These are phyloP conservation scores for Zootoca vivipara DNA, from an alignment of 2,113 vertebrate genomes.

Conservation along the genomic window DNA sequence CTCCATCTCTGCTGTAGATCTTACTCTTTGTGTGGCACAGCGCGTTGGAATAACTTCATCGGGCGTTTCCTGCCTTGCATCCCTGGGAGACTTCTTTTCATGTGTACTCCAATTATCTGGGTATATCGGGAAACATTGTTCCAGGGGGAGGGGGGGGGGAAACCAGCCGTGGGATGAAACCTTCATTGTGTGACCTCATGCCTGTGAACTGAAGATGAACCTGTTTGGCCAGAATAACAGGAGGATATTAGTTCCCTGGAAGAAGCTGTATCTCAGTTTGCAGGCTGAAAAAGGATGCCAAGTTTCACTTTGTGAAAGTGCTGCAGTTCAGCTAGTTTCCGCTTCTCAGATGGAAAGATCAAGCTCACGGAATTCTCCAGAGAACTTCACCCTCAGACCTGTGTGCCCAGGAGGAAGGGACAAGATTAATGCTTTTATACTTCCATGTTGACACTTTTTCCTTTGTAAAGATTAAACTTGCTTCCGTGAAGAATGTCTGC, in stretches of 20 bases:
- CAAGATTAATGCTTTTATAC: background rate
- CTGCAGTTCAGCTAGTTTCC: background rate
- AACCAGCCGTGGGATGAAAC: background rate
- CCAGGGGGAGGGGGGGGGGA: too few species aligned
- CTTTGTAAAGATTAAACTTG: background rate
- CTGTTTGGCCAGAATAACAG: constrained; percentile 3
- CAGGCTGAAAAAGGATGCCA: background rate
- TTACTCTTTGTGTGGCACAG: background rate
- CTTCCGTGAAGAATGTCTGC: background rate
- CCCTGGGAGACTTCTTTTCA: background rate
- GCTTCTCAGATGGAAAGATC: background rate
- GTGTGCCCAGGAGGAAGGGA: background rate
- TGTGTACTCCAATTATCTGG: background rate
- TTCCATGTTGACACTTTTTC: background rate
- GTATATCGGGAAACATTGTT: background rate
- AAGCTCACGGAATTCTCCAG: background rate
- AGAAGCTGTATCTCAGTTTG: background rate
- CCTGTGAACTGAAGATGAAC: constrained; percentile 2
- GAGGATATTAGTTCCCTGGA: background rate
- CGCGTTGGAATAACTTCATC: background rate
- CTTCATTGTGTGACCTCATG: background rate
- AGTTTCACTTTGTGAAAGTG: background rate
- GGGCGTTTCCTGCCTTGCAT: background rate
- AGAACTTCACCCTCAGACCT: too few species aligned
- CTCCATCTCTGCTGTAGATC: too few species aligned